Conservation (phyloP, 1,140 invertebrate genomes). For the Laupala kohalensis region DNA sequence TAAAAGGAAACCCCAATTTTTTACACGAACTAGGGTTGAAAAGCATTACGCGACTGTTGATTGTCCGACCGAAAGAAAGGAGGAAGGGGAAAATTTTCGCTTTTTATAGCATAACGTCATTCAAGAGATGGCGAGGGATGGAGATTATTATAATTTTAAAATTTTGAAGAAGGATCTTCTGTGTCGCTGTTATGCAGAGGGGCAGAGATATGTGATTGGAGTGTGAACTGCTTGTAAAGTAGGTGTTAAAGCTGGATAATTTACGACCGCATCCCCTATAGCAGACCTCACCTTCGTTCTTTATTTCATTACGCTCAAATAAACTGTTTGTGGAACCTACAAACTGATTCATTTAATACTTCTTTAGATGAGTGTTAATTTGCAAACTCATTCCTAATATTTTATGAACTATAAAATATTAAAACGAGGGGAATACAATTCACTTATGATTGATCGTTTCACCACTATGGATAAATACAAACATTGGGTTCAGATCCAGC, state of each 20-base stretch:
- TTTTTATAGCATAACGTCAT: not conserved
- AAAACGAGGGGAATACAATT: no score
- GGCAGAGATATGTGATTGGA: not conserved
- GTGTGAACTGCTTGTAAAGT: not conserved
- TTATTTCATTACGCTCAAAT: no score
- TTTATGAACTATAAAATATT: no score
- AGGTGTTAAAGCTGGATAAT: not conserved
- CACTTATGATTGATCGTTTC: no score
- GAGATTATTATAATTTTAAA: not conserved
- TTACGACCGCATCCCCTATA: not conserved
- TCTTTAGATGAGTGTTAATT: no score
- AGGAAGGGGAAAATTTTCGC: not conserved
- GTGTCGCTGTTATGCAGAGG: not conserved
- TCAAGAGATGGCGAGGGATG: not conserved
- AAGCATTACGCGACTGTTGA: not conserved
- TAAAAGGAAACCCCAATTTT: not conserved
- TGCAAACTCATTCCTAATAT: no score
- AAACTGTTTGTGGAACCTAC: no score
- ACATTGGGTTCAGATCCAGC: no score
- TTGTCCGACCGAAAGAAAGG: not conserved
- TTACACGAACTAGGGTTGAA: not conserved
- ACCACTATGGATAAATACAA: no score
- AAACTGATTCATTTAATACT: no score
- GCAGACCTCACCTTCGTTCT: no score
- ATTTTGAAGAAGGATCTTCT: not conserved